Conservation (phyloP, 1,140 invertebrate species). For the Lepidotrigona ventralis region DNA sequence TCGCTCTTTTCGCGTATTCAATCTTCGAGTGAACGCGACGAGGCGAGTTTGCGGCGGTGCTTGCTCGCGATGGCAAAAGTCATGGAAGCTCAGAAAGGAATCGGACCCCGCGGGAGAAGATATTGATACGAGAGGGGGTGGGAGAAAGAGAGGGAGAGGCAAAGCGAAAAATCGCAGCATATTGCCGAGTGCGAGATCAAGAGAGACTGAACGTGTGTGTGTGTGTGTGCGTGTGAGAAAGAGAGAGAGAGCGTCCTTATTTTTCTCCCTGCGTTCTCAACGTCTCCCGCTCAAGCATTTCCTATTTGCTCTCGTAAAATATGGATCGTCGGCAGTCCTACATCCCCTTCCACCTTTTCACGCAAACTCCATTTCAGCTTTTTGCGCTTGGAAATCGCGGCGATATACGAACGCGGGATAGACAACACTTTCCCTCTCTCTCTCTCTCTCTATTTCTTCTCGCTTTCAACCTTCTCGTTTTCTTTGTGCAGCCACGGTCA, state of each 20-base stretch:
- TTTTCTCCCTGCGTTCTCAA: not conserved
- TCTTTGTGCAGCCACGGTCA: constrained; percentile 7
- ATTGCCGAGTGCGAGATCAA: constrained; percentile 27
- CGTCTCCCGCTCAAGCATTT: constrained; percentile 40
- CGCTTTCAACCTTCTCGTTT: constrained; percentile 31
- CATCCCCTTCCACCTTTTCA: constrained; percentile 27
- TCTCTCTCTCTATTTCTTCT: not conserved
- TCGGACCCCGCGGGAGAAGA: constrained; percentile 28
- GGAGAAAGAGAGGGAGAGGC: not conserved
- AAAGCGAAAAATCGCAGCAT: constrained; percentile 38
- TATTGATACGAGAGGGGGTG: constrained; percentile 28
- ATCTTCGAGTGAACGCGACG: constrained; percentile 20
- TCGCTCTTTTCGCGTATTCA: constrained; percentile 22
- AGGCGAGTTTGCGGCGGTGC: constrained; percentile 13
- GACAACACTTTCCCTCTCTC: not conserved
- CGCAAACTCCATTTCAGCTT: constrained; percentile 54
- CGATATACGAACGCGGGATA: constrained; percentile 39
- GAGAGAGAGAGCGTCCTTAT: not conserved
- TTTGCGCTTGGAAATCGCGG: constrained; percentile 39
- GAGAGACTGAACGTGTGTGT: constrained; percentile 5
- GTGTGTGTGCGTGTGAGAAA: not conserved
- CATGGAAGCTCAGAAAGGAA: constrained; percentile 25
- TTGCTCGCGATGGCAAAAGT: not conserved
- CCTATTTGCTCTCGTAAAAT: constrained; percentile 54
- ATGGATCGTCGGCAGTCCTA: constrained; percentile 45